Conservation (phyloP, 2,113 vertebrate species). For the Ameiurus melas region DNA sequence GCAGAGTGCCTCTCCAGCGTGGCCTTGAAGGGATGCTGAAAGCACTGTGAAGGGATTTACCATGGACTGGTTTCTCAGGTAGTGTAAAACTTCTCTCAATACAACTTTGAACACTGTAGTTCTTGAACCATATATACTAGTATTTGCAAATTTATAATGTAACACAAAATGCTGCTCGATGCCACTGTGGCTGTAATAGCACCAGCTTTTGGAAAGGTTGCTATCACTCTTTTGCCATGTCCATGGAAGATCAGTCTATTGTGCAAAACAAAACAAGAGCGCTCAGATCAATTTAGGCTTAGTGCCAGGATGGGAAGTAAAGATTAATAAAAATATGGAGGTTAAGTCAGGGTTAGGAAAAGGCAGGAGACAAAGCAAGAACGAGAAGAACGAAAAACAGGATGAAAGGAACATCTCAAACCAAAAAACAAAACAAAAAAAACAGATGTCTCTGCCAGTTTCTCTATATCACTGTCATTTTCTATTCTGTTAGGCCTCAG, state of each 20-base stretch:
- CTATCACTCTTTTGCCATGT: not conserved
- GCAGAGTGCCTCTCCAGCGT: not conserved
- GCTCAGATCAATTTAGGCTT: not conserved
- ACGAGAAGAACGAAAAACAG: not conserved
- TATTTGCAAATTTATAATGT: not conserved
- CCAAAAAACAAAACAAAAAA: not conserved
- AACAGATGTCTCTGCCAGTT: not conserved
- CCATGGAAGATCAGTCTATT: not conserved
- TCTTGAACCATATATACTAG: not conserved
- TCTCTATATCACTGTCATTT: not conserved
- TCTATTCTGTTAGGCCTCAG: not conserved
- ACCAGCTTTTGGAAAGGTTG: not conserved
- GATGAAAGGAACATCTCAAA: not conserved
- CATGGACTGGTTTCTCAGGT: slow-evolving; percentile 42
- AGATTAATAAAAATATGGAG: not conserved
- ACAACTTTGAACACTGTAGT: not conserved
- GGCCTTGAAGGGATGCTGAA: slow-evolving; percentile 12
- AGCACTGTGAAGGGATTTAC: not conserved
- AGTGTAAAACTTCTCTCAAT: not conserved
- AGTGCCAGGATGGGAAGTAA: not conserved
- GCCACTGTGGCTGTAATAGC: not conserved
- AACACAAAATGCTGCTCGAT: not conserved
- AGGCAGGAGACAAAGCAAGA: not conserved
- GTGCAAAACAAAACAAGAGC: slow-evolving; percentile 8
- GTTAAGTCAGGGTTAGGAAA: slow-evolving; percentile 5